phyloP scores from a whole-genome alignment of 2,797 vertebrate species.

The Leptoclinus maculatus region DNA sequence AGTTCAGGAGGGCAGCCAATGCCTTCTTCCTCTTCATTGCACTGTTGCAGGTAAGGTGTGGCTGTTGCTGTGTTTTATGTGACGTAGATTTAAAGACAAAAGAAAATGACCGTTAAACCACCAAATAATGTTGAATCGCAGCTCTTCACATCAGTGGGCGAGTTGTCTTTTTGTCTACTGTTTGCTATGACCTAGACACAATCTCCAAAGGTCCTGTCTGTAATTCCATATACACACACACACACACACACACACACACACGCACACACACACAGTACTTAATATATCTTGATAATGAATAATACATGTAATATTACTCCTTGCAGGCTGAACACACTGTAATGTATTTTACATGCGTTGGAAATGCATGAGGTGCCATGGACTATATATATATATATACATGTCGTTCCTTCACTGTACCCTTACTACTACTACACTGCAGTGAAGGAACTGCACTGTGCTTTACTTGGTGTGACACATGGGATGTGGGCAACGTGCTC shows the following conservation, averaged over 20 bases:
- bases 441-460: background rate
- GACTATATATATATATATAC: too few relatives aligned
- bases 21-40: conserved; percentile 99
- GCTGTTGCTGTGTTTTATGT: background rate
- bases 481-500: background rate
- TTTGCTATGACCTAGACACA: conserved; percentile 48
- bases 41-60: conserved; percentile 93
- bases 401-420: conserved; percentile 22
- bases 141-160: conserved; percentile 1
- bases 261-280: conserved; percentile 10
- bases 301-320: conserved; percentile 67
- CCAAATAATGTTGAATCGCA: background rate
- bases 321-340: conserved; percentile 33
- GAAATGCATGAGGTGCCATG: conserved; percentile 27
- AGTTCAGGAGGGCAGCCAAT: conserved; percentile 99
- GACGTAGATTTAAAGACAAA: background rate
- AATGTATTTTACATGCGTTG: conserved; percentile 25
- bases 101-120: background rate
- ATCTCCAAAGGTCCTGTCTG: conserved; percentile 58
- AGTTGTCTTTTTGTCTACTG: background rate
- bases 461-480: conserved; percentile 7
- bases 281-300: conserved; percentile 66
- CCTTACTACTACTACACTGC: background rate
- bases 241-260: background rate
- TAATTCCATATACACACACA: conserved; percentile 61